Base-by-base conservation (phyloP, 2,888 invertebrate genomes). In the Spilarctia lutea region DNA sequence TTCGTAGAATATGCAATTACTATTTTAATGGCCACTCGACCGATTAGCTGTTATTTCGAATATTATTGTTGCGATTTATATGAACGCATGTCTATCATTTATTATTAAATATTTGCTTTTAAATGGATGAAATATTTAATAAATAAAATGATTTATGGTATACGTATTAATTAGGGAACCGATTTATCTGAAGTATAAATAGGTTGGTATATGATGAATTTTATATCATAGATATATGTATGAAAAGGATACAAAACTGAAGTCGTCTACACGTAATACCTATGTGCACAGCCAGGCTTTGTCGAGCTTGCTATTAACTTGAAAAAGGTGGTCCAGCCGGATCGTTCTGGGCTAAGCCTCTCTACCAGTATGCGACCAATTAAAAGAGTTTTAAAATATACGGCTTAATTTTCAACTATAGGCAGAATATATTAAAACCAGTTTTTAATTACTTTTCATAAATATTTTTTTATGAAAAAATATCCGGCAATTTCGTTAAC, bases 351-450 rank as follows among this genome's bases (percentile, higher is more conserved):
- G 39, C 74, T 74, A 73, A 71, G 68, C 71, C 68, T 63, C 63
- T 30, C 45, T 27, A 33, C 70, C 68, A 75, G 48, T 68, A 65
- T 70, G 70, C 77, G 72, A 73, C 69, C 77, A 84, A 79, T 80
- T 79, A 77, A 71, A 77, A 71, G 33, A 72, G 30, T 80, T 78
- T 35, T 63, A 80, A 79, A 81, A 76, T 78, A 76, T 79, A 80
- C 74, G 66, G 65, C 77, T 76, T 78, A 84, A 73, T 74, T 60
- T 73, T 68, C 63, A 63, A 24, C 69, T 66, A 76, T 74, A 63
- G 39, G 60, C 71, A 33, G 42, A 45, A 27, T 67, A 75, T 69
- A 79, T 77, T 73, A 48, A 68, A 82, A 82, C 75, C 72, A 74
- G 82, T 81, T 83, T 76, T 75, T 74, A 69, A 45, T 70, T 30